A percentile compares a stretch with the other conserved stretches of the same genome.
Conservation (phyloP, 1,140 invertebrate species). For the Drosophila athabasca region DNA sequence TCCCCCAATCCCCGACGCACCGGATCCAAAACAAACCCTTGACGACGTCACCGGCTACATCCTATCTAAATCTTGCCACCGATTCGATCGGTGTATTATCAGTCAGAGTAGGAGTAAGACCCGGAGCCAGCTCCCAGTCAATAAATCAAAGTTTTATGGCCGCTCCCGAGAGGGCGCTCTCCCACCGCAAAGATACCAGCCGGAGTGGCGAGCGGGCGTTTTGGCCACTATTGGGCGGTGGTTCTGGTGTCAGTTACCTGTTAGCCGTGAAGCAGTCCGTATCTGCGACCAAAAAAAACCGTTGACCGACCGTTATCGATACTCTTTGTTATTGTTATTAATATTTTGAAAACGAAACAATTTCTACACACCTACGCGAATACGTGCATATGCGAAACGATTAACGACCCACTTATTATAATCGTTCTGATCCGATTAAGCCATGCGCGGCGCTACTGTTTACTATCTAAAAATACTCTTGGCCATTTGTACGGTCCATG, state of each 20-base stretch:
- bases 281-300: constrained; percentile 21
- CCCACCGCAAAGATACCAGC: constrained; percentile 18
- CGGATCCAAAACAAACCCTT: constrained; percentile 24
- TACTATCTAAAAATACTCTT: constrained; percentile 66
- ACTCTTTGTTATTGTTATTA: constrained; percentile 59
- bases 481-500: constrained; percentile 38
- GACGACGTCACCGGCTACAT: constrained; percentile 28
- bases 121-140: constrained; percentile 23
- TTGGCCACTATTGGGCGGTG: constrained; percentile 14
- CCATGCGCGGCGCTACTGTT: constrained; percentile 59
- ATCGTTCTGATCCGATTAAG: constrained; percentile 53
- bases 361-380: constrained; percentile 38
- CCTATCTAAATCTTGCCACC: constrained; percentile 8
- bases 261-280: constrained; percentile 50
- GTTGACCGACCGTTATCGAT: constrained; percentile 32
- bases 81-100: constrained; percentile 43
- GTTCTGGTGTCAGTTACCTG: constrained; percentile 54
- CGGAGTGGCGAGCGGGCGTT: constrained; percentile 1
- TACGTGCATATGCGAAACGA: constrained; percentile 26
- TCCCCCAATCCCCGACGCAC: constrained; percentile 16
- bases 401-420: constrained; percentile 54
- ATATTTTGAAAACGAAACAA: too few species aligned
- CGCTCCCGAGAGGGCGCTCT: constrained; percentile 17
- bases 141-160: constrained; percentile 73
- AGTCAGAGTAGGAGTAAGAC: constrained; percentile 27